Evolutionary conservation across 2,888 invertebrate species (phyloP), one percentile per base, ranked within the genome.

Genomic region (Nomada lathburiana): DNA sequence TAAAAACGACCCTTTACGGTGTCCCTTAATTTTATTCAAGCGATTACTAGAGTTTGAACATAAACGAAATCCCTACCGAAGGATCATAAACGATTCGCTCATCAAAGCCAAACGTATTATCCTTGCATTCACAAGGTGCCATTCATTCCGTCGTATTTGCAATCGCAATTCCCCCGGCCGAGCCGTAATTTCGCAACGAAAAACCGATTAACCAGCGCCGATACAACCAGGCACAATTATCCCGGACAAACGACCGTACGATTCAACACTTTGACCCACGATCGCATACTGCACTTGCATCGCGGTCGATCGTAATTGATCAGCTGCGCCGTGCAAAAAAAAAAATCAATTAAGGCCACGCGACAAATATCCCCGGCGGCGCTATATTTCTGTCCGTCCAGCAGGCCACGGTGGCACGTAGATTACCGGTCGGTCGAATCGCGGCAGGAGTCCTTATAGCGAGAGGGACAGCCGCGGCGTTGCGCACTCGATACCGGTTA

Each of bases 401-500:
- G 36, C 29, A 10, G 60, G 36, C 18, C 16, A 10, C 16, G 18
- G 29, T 42, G 44, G 44, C 16, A 47, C 13, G 47, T 16, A 47
- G 16, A 47, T 47, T 11, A 47, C 3, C 11, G n/a, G n/a, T 1
- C 13, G 62, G 23, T 47, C n/a, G 23, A 47, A 62, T 70, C 68
- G 69, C 69, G 65, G 59, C 71, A 29, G 74, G 71, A 68, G 70
- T 76, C 68, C 70, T 64, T 60, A 73, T 78, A 84, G 78, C 78
- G 76, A 75, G 60, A n/a, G 36, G 29, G 72, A 50, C 62, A 53
- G 60, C 23, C 47, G 47, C 10, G 13, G 47, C 47, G 47, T 47
- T 47, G 57, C 55, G 26, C 63, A 64, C 76, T 42, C 50, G 82
- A 86, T 80, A 76, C 76, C 53, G 80, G 84, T 84, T 86, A 86